These are phyloP conservation scores for Enteromius paludinosus DNA, from an alignment of 2,797 vertebrate species.

Conservation along the genomic window DNA sequence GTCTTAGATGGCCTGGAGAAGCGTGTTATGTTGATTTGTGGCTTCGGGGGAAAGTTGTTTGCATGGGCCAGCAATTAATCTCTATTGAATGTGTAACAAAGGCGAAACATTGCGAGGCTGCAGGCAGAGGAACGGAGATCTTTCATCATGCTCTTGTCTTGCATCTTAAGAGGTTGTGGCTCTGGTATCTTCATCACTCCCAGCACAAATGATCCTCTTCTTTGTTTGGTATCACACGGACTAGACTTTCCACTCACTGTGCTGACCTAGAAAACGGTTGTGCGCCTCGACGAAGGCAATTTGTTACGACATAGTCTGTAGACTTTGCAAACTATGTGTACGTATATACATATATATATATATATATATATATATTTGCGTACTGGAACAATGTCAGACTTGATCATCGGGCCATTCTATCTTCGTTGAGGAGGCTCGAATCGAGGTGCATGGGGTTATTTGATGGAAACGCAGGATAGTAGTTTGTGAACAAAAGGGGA, in stretches of 20 bases:
- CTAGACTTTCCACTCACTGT: too few relatives aligned
- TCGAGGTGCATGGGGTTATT: neutral
- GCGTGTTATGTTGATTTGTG: conserved; percentile 38
- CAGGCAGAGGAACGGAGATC: neutral
- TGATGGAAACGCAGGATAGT: neutral
- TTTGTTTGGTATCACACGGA: too few relatives aligned
- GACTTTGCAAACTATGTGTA: neutral
- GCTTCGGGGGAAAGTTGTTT: conserved; percentile 42
- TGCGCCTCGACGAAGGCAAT: conserved; percentile 8
- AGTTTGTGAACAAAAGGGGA: neutral
- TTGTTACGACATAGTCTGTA: neutral
- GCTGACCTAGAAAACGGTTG: conserved; percentile 29
- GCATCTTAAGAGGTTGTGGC: conserved; percentile 9
- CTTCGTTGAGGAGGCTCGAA: neutral
- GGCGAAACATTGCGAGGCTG: conserved; percentile 25
- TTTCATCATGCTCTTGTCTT: conserved; percentile 32
- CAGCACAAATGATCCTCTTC: neutral
- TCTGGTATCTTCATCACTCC: neutral
- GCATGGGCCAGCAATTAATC: conserved; percentile 46
- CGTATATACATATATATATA: too few relatives aligned
- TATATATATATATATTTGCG: neutral
- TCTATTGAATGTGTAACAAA: conserved; percentile 41
- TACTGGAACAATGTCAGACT: conserved; percentile 9
- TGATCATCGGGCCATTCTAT: conserved; percentile 19
- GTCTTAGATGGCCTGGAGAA: conserved; percentile 24